Evolutionary conservation across 2,113 vertebrate genomes (phyloP).

Genomic region (Sinocyclocheilus grahami): DNA sequence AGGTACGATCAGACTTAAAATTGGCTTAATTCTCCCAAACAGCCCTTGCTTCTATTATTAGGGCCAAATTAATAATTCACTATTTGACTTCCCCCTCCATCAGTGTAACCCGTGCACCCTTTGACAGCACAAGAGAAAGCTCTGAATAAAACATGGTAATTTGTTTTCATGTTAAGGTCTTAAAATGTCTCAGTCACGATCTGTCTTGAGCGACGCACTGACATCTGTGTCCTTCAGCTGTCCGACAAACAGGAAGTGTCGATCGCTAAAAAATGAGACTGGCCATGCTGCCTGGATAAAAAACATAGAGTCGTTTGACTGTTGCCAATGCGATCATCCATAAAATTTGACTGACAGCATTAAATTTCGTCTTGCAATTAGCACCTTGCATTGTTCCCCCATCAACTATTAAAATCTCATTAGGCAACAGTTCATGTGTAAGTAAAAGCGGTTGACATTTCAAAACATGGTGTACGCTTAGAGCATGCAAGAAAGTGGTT

Average conservation of each 20-base stretch:
- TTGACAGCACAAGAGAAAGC: conserved; percentile 17
- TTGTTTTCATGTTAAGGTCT: conserved; percentile 9
- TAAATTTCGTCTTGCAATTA: conserved; percentile 10
- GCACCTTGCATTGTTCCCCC: conserved; percentile 13
- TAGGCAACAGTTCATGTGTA: conserved; percentile 21
- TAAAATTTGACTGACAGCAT: conserved; percentile 10
- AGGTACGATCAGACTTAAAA: not conserved
- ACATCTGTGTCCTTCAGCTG: conserved; percentile 13
- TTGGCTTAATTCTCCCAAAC: not conserved
- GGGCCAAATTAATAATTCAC: conserved; percentile 46
- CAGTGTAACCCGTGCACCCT: not conserved
- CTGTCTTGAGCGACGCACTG: not conserved
- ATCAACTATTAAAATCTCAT: conserved; percentile 27
- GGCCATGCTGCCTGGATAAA: not conserved
- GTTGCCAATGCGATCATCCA: not conserved
- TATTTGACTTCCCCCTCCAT: conserved; percentile 22
- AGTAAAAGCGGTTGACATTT: not conserved
- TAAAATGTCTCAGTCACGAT: conserved; percentile 26
- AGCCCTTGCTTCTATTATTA: conserved; percentile 40
- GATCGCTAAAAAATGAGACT: not conserved
- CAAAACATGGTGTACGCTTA: not conserved
- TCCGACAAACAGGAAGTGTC: not conserved
- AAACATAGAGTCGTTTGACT: not conserved
- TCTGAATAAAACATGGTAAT: conserved; percentile 43
- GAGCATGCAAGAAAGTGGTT: not conserved